Evolutionary conservation across 2,797 vertebrate genomes (phyloP), one percentile per base, ranked within the genome.

Genomic region (Squalus acanthias): DNA sequence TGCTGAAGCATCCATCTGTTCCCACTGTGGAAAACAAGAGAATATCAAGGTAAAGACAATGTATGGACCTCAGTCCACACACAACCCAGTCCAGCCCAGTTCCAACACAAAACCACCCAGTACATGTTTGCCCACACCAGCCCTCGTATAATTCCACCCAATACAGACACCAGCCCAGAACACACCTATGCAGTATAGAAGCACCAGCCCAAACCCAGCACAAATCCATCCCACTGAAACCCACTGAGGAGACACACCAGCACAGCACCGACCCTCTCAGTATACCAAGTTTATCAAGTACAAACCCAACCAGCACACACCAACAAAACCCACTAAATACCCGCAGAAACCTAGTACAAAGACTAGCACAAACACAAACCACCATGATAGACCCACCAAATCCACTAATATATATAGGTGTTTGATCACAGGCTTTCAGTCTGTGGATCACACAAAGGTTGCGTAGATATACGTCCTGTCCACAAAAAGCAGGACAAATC

Each of bases 1-100:
- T 29, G 46, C 70, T 20, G 94, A 74, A 76, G 5, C 50, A 95
- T 76, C 94, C 94, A 95, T 95, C 70, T 95, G 70, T 57, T 57
- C 7, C 69, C 70, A 95, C 70, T 95, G 26, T 57, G 50, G n/a
- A 93, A 93, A 57, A 50, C 24, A 95, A 76, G 7, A 57, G 50
- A 95, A 95, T 53, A 15, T 33, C 33, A 29, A 57, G 26, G 10
- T 53, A 29, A 8, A 53, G 65, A 33, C 69, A 53, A 9, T 33
- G 6, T 26, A 53, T 53, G 70, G 26, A 76, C 26, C 15, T 93
- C 69, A 50, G 26, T 15, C 1, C 53, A 92, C 29, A 57, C 67
- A 95, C 5, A 46, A 13, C 57, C 10, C 3, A 12, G 29, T 67
- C 26, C 17, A 46, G 65, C 7, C 46, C 5, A 22, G 46, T 85